These are phyloP conservation scores for Mastacembelus armatus DNA, from an alignment of 2,797 vertebrate species.

Conservation along the genomic window DNA sequence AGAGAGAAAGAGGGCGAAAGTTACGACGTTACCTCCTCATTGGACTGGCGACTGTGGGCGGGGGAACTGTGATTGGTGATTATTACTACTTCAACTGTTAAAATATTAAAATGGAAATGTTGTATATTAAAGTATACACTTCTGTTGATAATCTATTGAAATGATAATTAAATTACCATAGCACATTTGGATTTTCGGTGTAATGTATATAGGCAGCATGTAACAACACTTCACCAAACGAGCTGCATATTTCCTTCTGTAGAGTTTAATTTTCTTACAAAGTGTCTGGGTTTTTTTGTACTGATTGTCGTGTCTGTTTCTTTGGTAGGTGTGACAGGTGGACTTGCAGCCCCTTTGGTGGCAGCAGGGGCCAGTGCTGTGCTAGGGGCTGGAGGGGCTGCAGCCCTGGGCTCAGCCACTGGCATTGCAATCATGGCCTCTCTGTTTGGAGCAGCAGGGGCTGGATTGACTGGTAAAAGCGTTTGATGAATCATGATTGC, in stretches of 20 bases:
- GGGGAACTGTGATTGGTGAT: constrained; percentile 94
- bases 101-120: background rate
- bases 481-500: background rate
- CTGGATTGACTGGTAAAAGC: constrained; percentile 91
- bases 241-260: background rate
- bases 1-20: constrained; percentile 88
- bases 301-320: background rate
- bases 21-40: constrained; percentile 94
- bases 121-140: background rate
- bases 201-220: too few relatives aligned
- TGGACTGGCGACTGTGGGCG: constrained; percentile 93
- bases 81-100: constrained; percentile 10
- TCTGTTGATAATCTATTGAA: background rate
- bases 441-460: constrained; percentile 95
- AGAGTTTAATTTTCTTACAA: background rate
- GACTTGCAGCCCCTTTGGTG: constrained; percentile 93
- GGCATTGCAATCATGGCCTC: constrained; percentile 97
- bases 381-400: constrained; percentile 93
- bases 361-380: constrained; percentile 92
- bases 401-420: constrained; percentile 89
- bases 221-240: background rate
- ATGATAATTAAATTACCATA: background rate
- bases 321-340: constrained; percentile 92
- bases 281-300: background rate
- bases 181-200: background rate